These are phyloP conservation scores for Hyphantria cunea DNA, from an alignment of 1,140 invertebrate species.

Conservation along the genomic window DNA sequence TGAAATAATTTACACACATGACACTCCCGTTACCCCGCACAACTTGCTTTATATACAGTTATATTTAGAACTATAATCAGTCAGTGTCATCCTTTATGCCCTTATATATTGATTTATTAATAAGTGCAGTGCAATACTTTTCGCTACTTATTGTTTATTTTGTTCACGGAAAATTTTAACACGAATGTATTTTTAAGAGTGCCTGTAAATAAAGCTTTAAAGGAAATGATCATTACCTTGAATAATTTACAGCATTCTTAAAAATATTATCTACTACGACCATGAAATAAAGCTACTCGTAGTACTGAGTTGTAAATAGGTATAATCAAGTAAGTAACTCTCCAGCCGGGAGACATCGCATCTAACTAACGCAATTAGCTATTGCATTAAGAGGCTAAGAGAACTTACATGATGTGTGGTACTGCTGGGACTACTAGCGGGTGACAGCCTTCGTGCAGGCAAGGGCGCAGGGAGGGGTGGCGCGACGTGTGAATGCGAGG, in stretches of 20 bases:
- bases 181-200: too few relatives aligned
- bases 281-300: too few relatives aligned
- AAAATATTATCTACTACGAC: too few relatives aligned
- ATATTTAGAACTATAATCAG: slow-evolving; percentile 45
- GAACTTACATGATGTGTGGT: slow-evolving; percentile 84
- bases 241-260: too few relatives aligned
- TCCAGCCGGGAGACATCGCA: neutral
- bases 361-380: slow-evolving; percentile 23
- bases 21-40: slow-evolving; percentile 42
- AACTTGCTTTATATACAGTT: slow-evolving; percentile 39
- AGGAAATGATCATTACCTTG: too few relatives aligned
- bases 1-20: slow-evolving; percentile 70
- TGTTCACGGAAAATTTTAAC: too few relatives aligned
- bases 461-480: slow-evolving; percentile 64
- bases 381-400: slow-evolving; percentile 11
- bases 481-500: slow-evolving; percentile 62
- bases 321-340: slow-evolving; percentile 10
- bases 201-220: too few relatives aligned
- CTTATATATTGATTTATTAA: slow-evolving; percentile 22
- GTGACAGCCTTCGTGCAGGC: slow-evolving; percentile 80
- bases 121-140: slow-evolving; percentile 16
- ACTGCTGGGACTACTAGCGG: slow-evolving; percentile 88
- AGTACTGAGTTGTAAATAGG: neutral
- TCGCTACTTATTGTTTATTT: too few relatives aligned
- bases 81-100: slow-evolving; percentile 32